phyloP scores from a whole-genome alignment of 2,888 invertebrate genomes.

The Anticlea derivata region DNA sequence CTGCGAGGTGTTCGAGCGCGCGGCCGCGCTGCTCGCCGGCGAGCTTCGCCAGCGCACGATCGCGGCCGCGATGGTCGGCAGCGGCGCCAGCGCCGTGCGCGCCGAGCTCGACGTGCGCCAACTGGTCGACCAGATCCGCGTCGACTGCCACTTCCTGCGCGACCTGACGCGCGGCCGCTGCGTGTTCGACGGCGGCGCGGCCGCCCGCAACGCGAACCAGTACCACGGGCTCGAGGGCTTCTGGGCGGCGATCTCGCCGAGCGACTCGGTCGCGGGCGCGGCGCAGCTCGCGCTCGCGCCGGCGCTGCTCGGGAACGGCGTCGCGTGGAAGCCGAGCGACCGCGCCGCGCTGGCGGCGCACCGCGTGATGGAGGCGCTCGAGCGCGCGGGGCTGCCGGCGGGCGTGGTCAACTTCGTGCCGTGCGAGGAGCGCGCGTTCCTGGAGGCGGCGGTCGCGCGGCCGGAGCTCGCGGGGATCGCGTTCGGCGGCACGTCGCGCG shows the following conservation, averaged over 20 bases:
- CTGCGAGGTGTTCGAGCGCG: slow-evolving; percentile 91
- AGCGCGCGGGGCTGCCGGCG: slow-evolving; percentile 90
- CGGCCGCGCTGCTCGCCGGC: slow-evolving; percentile 95
- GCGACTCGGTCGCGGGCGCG: slow-evolving; percentile 99
- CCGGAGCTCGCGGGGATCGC: slow-evolving; percentile 96
- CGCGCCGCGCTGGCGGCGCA: slow-evolving; percentile 94
- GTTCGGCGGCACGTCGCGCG: slow-evolving; percentile 95
- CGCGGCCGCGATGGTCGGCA: slow-evolving; percentile 98
- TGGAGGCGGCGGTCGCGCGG: slow-evolving; percentile 86
- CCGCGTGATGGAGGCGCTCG: slow-evolving; percentile 93
- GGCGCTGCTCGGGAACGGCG: slow-evolving; percentile 95
- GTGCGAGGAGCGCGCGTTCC: slow-evolving; percentile 96
- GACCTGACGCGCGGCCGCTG: slow-evolving; percentile 87
- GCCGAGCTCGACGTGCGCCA: slow-evolving; percentile 98
- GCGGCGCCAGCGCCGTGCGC: slow-evolving; percentile 96
- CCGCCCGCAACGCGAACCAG: slow-evolving; percentile 91
- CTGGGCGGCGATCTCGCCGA: slow-evolving; percentile 98
- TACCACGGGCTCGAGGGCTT: slow-evolving; percentile 98
- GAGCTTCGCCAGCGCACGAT: slow-evolving; percentile 95
- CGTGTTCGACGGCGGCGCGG: slow-evolving; percentile 86
- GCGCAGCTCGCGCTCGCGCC: slow-evolving; percentile 97
- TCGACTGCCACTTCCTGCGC: slow-evolving; percentile 76
- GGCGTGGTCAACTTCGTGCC: slow-evolving; percentile 99
- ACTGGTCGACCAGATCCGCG: slow-evolving; percentile 96
- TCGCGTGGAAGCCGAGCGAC: slow-evolving; percentile 99